Percentiles rank a stretch among this genome's conserved stretches.
phyloP scores from a whole-genome alignment of 2,113 vertebrate genomes.

The Cyprinodon tularosa region DNA sequence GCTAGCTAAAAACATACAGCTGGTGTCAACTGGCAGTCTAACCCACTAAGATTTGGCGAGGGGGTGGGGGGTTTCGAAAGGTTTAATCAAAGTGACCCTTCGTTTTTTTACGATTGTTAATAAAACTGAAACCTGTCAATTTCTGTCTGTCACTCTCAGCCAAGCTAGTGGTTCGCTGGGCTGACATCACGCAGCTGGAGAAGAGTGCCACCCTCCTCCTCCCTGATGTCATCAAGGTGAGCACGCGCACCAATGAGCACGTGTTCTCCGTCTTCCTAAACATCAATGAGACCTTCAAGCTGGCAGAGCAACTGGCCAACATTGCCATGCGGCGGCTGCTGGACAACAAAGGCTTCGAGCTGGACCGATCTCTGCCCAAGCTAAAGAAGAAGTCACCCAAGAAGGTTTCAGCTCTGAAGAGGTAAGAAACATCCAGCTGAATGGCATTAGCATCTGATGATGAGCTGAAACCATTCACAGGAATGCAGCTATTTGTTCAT shows the following conservation, averaged over 20 bases:
- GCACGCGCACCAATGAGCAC: slow-evolving; percentile 89
- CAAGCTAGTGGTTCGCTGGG: slow-evolving; percentile 97
- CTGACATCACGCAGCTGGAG: slow-evolving; percentile 96
- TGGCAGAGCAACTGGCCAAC: slow-evolving; percentile 98
- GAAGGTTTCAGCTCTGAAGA: slow-evolving; percentile 95
- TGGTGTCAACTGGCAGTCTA: too few relatives aligned
- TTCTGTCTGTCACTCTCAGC: slow-evolving; percentile 68
- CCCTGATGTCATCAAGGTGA: slow-evolving; percentile 93
- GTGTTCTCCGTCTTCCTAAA: slow-evolving; percentile 98
- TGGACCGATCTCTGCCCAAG: slow-evolving; percentile 93
- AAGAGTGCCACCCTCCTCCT: slow-evolving; percentile 93
- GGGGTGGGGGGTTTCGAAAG: background rate
- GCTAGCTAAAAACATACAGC: too few relatives aligned
- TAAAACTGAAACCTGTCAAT: background rate
- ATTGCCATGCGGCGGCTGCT: slow-evolving; percentile 97
- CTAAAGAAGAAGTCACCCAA: slow-evolving; percentile 96
- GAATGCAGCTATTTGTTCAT: background rate
- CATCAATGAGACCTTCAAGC: slow-evolving; percentile 95
- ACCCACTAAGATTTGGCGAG: too few relatives aligned
- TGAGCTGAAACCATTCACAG: background rate
- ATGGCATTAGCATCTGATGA: background rate
- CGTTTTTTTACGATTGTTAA: background rate
- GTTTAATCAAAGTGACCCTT: background rate
- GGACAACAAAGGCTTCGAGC: slow-evolving; percentile 96
- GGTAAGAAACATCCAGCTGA: slow-evolving; percentile 73